Conservation (phyloP, 2,797 vertebrate genomes). For the Rhynchotus rufescens region DNA sequence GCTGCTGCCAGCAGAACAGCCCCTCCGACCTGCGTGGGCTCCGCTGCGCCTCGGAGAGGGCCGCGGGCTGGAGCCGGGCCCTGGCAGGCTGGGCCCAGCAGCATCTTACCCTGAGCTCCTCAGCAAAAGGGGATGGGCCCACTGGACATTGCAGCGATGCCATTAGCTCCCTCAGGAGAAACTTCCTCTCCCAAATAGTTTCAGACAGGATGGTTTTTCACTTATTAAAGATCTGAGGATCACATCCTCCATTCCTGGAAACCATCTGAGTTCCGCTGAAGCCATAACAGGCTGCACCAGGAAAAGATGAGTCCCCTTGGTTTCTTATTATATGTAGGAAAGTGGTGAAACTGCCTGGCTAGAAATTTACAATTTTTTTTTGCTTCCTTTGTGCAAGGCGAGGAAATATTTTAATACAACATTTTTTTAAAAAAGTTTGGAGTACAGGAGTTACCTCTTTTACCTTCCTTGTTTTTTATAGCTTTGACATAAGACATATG, state of each 20-base stretch:
- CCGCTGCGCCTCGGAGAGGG: neutral
- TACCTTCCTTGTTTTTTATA: constrained; percentile 52
- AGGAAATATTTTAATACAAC: constrained; percentile 2
- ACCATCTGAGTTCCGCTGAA: constrained; percentile 51
- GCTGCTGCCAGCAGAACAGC: neutral
- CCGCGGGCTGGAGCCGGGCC: neutral
- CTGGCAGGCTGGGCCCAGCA: too few relatives aligned
- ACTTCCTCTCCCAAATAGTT: constrained; percentile 40
- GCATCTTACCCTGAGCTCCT: neutral
- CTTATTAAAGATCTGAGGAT: constrained; percentile 39
- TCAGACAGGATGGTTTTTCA: constrained; percentile 48
- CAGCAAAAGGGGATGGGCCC: neutral
- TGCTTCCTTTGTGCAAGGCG: constrained; percentile 1
- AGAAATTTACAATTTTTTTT: neutral
- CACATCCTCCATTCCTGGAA: constrained; percentile 55
- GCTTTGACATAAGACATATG: constrained; percentile 55
- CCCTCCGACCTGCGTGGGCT: neutral
- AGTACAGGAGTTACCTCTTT: constrained; percentile 26
- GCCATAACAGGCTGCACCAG: neutral
- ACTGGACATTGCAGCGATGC: constrained; percentile 5
- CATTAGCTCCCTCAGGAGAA: constrained; percentile 30
- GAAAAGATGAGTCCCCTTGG: neutral
- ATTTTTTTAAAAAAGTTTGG: neutral
- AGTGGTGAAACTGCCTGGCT: constrained; percentile 1
- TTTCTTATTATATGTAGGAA: constrained; percentile 47